Percentiles rank a stretch among this genome's conserved stretches.
These are phyloP conservation scores for Pristionchus exspectatus DNA, from an alignment of 2,888 invertebrate genomes.

Conservation along the genomic window DNA sequence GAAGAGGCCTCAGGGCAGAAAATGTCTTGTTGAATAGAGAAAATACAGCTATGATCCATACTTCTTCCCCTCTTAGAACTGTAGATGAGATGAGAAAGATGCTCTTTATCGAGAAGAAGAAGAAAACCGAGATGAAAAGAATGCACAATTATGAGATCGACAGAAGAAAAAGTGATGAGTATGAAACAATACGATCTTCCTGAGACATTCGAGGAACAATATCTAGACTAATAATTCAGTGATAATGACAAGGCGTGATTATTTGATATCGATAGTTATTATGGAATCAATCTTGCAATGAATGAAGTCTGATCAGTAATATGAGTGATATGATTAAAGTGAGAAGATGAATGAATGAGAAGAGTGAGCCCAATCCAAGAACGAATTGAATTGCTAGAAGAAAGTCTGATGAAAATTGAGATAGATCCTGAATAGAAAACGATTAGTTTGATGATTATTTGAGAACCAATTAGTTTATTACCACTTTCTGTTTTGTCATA, in stretches of 20 bases:
- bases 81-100: not conserved
- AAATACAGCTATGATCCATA: not conserved
- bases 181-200: not conserved
- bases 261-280: not conserved
- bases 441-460: not conserved
- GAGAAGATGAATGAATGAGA: slow-evolving; percentile 62
- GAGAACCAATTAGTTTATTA: not conserved
- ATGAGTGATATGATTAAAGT: slow-evolving; percentile 62
- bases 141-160: slow-evolving; percentile 16
- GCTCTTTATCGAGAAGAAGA: slow-evolving; percentile 27
- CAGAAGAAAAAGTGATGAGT: not conserved
- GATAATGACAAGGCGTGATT: not conserved
- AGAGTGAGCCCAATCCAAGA: slow-evolving; percentile 63
- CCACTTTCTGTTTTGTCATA: not conserved
- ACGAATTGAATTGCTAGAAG: slow-evolving; percentile 67
- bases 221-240: not conserved
- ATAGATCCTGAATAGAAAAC: slow-evolving; percentile 60
- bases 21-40: not conserved
- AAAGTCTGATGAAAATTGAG: slow-evolving; percentile 64
- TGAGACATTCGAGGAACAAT: not conserved
- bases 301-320: slow-evolving; percentile 60
- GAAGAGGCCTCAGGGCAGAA: not conserved
- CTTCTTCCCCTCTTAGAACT: not conserved
- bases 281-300: slow-evolving; percentile 58
- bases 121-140: not conserved